A percentile compares a stretch with the other conserved stretches of the same genome.
These are phyloP conservation scores for Heloderma charlesbogerti DNA, from an alignment of 2,113 vertebrate genomes.

Conservation along the genomic window DNA sequence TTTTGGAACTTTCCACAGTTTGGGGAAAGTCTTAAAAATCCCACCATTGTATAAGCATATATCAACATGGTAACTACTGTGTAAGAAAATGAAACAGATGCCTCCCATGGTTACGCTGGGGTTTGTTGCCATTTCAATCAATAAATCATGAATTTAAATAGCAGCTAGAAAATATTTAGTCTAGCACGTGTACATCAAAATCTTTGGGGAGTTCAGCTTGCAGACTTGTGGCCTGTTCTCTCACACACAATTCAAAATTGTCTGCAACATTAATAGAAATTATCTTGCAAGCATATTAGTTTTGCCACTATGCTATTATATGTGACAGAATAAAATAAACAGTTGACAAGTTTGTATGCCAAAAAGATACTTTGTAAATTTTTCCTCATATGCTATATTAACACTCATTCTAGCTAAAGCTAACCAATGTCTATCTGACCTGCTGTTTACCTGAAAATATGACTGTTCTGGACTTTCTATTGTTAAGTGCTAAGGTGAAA, in stretches of 20 bases:
- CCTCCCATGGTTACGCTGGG: slow-evolving; percentile 46
- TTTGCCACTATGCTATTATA: slow-evolving; percentile 55
- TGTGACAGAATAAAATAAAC: slow-evolving; percentile 52
- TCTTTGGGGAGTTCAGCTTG: slow-evolving; percentile 55
- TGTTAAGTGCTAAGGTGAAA: slow-evolving; percentile 66
- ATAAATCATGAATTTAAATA: slow-evolving; percentile 32
- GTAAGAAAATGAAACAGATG: slow-evolving; percentile 27
- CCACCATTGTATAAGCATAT: neutral
- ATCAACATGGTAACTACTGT: slow-evolving; percentile 25
- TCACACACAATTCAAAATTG: slow-evolving; percentile 50
- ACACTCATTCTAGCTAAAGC: slow-evolving; percentile 56
- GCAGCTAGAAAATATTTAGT: slow-evolving; percentile 37
- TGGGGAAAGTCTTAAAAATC: slow-evolving; percentile 24
- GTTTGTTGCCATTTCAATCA: slow-evolving; percentile 51
- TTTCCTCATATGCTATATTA: slow-evolving; percentile 64
- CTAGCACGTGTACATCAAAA: slow-evolving; percentile 51
- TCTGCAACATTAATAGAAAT: slow-evolving; percentile 64
- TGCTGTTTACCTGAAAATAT: slow-evolving; percentile 73
- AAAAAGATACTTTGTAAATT: slow-evolving; percentile 63
- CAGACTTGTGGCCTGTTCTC: slow-evolving; percentile 61
- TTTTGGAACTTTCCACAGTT: slow-evolving; percentile 34
- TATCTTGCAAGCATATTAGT: slow-evolving; percentile 60
- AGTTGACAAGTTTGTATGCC: slow-evolving; percentile 73
- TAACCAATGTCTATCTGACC: slow-evolving; percentile 65
- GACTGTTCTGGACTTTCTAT: slow-evolving; percentile 69